Percentiles rank a stretch among this genome's conserved stretches.
These are phyloP conservation scores for Acropora yongei DNA, from an alignment of 64 coral and sea anemone genomes.

Conservation along the genomic window DNA sequence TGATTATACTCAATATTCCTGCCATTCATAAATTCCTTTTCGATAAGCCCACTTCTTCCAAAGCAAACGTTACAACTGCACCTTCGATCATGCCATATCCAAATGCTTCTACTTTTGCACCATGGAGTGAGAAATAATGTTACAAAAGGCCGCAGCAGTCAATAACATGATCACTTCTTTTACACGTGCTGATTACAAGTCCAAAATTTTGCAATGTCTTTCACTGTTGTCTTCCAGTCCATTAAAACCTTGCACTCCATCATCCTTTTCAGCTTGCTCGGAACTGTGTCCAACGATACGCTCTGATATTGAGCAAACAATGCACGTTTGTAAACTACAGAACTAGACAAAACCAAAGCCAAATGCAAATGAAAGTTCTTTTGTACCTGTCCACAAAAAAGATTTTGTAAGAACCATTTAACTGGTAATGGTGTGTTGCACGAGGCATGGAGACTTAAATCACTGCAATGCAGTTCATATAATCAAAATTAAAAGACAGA, in stretches of 20 bases:
- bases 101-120: background rate
- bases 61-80: background rate
- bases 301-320: slow-evolving; percentile 19
- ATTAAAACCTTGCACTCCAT: background rate
- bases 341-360: background rate
- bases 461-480: too few species aligned
- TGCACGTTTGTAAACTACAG: slow-evolving; percentile 29
- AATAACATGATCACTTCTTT: background rate
- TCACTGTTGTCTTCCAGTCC: slow-evolving; percentile 24
- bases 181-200: slow-evolving; percentile 12
- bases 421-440: too few species aligned
- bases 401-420: too few species aligned
- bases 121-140: background rate
- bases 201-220: slow-evolving; percentile 12
- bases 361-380: too few species aligned
- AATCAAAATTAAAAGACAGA: too few species aligned
- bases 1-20: background rate
- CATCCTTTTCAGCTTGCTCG: slow-evolving; percentile 13
- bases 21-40: background rate
- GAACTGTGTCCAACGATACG: slow-evolving; percentile 2
- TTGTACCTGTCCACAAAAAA: too few species aligned
- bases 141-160: background rate
- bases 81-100: background rate
- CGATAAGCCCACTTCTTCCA: background rate
- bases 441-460: too few species aligned